Base-by-base conservation (phyloP, 2,113 vertebrate genomes). In the Cyanoramphus novaezelandiae region DNA sequence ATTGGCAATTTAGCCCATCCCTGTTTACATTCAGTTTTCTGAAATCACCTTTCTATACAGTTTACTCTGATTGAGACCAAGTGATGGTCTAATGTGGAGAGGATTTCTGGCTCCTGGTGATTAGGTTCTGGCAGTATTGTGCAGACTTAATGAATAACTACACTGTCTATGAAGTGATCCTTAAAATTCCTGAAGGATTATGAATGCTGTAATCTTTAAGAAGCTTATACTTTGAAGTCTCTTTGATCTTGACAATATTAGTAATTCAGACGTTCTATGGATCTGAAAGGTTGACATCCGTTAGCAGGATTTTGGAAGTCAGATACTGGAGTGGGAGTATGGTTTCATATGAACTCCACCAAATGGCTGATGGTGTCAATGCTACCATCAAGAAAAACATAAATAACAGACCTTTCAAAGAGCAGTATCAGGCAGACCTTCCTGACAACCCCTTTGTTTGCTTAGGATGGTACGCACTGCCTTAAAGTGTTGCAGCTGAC, bases 211-310 rank as follows among this genome's bases (percentile, higher is more conserved):
- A 70, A 96, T 86, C 85, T 78, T 41, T 81, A 88, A 90, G 92
- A n/a, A 93, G 84, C 85, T 96, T 90, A 77, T 21, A 81, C 31
- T 88, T 49, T 55, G 85, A 90, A 86, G 90, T 68, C 39, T 50
- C 93, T 97, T 95, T 97, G 92, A 95, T 94, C 82, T 78, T 84
- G 88, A 75, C 95, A 86, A 6, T 33, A 71, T 92, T 19, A 72
- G 53, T 57, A 88, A 64, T 90, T 88, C 68, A 43, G 53, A 89
- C 35, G 49, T 89, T 83, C 88, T 70, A 67, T 90, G 72, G 43
- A 39, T 59, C 71, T 78, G 79, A 55, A 90, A 81, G 49, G 70
- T 6, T 95, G 93, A 89, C 75, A 78, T 44, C 64, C 10, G 0
- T 44, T 43, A 46, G 39, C 68, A 79, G 85, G 75, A 87, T 41